These are phyloP conservation scores for Linnaemya vulpina DNA, from an alignment of 2,888 invertebrate genomes.

Conservation along the genomic window DNA sequence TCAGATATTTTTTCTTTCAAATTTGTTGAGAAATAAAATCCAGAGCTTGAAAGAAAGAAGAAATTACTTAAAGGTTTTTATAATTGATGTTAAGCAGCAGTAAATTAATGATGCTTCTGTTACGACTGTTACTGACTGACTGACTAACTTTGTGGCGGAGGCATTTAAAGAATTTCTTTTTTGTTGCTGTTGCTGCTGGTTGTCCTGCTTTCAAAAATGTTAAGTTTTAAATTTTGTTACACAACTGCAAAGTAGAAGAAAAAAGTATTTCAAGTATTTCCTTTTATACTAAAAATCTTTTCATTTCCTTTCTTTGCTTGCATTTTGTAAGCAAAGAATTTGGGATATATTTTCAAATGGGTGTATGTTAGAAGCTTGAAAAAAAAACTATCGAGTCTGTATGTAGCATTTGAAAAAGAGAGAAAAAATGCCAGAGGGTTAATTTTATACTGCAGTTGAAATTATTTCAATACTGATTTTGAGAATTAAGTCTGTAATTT, in stretches of 20 bases:
- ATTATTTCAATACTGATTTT: too few relatives aligned
- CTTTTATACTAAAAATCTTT: constrained; percentile 28
- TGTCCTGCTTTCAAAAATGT: constrained; percentile 40
- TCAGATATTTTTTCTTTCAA: not conserved
- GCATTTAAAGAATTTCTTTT: constrained; percentile 11
- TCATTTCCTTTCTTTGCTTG: constrained; percentile 9
- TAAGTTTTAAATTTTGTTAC: constrained; percentile 54
- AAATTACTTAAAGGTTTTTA: constrained; percentile 65
- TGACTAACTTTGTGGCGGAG: constrained; percentile 40
- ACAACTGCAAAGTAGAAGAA: constrained; percentile 7
- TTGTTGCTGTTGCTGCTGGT: constrained; percentile 12
- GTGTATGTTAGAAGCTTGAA: not conserved
- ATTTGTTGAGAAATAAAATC: constrained; percentile 22
- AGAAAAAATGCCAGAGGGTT: too few relatives aligned
- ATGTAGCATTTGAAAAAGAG: too few relatives aligned
- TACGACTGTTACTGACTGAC: constrained; percentile 55
- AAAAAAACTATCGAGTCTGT: not conserved
- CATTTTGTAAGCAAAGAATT: constrained; percentile 21
- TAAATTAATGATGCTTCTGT: constrained; percentile 66
- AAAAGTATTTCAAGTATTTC: constrained; percentile 41
- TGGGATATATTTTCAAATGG: constrained; percentile 7
- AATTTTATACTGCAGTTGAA: too few relatives aligned
- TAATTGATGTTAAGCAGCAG: constrained; percentile 69
- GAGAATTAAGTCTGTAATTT: too few relatives aligned
- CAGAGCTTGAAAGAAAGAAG: constrained; percentile 51